Percentiles rank a stretch among this genome's conserved stretches.
Conservation (phyloP, 2,888 invertebrate genomes). For the Allacma fusca region DNA sequence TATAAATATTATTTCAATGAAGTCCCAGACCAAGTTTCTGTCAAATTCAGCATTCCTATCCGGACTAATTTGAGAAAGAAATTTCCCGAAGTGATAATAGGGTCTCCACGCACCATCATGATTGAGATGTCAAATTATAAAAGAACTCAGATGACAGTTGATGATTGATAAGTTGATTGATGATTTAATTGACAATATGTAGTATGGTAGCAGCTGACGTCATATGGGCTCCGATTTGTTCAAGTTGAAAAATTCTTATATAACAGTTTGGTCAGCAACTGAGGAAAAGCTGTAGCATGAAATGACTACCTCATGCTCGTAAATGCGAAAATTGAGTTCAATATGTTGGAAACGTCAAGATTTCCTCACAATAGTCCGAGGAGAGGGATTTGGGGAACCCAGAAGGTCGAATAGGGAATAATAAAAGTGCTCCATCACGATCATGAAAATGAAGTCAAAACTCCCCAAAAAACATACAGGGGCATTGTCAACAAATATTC, state of each 20-base stretch:
- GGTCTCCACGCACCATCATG: not conserved
- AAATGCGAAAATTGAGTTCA: not conserved
- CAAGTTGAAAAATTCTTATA: slow-evolving; percentile 18
- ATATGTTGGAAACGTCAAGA: not conserved
- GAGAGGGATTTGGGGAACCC: not conserved
- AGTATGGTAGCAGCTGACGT: slow-evolving; percentile 12
- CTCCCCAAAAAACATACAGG: slow-evolving; percentile 29
- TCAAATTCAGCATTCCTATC: too few species aligned
- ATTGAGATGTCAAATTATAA: slow-evolving; percentile 53
- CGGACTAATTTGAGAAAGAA: too few species aligned
- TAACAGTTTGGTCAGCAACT: slow-evolving; percentile 21
- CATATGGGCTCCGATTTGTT: slow-evolving; percentile 9
- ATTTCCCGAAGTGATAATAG: not conserved
- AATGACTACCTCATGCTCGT: not conserved
- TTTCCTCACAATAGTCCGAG: not conserved
- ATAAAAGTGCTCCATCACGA: slow-evolving; percentile 38
- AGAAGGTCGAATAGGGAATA: not conserved
- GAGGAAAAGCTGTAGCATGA: not conserved
- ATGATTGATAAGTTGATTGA: slow-evolving; percentile 53
- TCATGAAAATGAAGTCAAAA: slow-evolving; percentile 30
- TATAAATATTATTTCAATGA: too few species aligned
- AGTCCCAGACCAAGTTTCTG: too few species aligned
- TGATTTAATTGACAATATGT: slow-evolving; percentile 31
- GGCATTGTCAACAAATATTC: not conserved
- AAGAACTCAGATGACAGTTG: slow-evolving; percentile 45